Conservation (phyloP, 2,113 vertebrate species). For the Macrotis lagotis region DNA sequence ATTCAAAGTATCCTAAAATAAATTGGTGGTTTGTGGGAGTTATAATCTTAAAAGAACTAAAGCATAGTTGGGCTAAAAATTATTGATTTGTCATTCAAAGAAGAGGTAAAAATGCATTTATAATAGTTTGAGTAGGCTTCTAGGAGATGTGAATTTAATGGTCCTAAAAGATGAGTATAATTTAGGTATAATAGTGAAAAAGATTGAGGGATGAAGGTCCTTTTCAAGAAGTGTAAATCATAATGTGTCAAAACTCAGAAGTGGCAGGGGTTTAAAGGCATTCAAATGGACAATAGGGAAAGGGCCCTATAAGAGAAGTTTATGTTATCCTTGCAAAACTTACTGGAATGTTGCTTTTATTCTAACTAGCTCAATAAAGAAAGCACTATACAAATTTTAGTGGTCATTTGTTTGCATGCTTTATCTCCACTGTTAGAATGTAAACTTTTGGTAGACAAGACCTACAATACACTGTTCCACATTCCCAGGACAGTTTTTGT, state of each 20-base stretch:
- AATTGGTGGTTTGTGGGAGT: not conserved
- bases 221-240: not conserved
- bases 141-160: not conserved
- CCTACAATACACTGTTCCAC: not conserved
- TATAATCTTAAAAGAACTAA: not conserved
- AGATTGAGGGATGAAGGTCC: not conserved
- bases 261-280: not conserved
- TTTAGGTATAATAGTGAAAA: not conserved
- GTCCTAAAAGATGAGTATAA: not conserved
- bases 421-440: not conserved
- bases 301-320: no score
- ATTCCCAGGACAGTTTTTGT: not conserved
- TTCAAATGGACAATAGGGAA: not conserved
- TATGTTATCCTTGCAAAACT: not conserved
- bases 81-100: not conserved
- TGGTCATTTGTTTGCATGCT: not conserved
- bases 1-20: not conserved
- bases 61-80: not conserved
- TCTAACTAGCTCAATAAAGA: not conserved
- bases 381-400: not conserved
- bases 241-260: not conserved
- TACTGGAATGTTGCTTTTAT: not conserved
- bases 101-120: not conserved
- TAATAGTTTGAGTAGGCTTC: not conserved
- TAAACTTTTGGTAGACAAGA: not conserved